Base-by-base conservation (phyloP, 2,113 vertebrate species). In the Bothrops jararaca region DNA sequence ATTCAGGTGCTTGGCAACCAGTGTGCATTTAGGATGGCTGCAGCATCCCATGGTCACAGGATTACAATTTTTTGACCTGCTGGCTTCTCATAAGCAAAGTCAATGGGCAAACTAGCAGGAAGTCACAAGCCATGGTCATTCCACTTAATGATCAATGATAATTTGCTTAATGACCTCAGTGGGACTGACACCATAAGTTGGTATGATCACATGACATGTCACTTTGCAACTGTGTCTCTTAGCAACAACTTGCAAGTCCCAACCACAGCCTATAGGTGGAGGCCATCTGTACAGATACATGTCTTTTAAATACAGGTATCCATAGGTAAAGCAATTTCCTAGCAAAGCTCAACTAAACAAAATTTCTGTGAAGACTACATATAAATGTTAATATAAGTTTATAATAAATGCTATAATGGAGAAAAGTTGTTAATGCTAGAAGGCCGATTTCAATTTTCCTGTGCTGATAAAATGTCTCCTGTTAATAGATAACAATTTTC, bases 401-500 rank as follows among this genome's bases (percentile, higher is more conserved):
- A 23, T 45, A 56, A 69, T 22, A 23, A 92, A 0, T 90, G 24
- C 88, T 0, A 92, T 11, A 8, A 91, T 29, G 53, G 90, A 64
- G 8, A 88, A 11, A 24, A 48, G 8, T 0, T 94, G 53, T 4
- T 42, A 42, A 89, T 95, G 60, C 95, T 18, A 92, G 88, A 58
- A 93, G 92, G 22, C 1, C 34, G 53, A 60, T 91, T 88, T 54
- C 10, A 90, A 13, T 12, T 39, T 48, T 0, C 22, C 24, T 2
- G 4, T 8, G 69, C 26, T 92, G 93, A 92, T n/a, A 86, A 95
- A 80, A 91, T 23, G n/a, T 1, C 69, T 80, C 5, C 54, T n/a
- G 23, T 58, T 92, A 92, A 92, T 86, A 93, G 91, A 87, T 26
- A 87, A 3, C 50, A 1, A 24, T 22, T 93, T 95, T 20, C 45